Evolutionary conservation across 2,888 invertebrate species (phyloP), one percentile per base, ranked within the genome.

Genomic region (Ormyrus thymus): DNA sequence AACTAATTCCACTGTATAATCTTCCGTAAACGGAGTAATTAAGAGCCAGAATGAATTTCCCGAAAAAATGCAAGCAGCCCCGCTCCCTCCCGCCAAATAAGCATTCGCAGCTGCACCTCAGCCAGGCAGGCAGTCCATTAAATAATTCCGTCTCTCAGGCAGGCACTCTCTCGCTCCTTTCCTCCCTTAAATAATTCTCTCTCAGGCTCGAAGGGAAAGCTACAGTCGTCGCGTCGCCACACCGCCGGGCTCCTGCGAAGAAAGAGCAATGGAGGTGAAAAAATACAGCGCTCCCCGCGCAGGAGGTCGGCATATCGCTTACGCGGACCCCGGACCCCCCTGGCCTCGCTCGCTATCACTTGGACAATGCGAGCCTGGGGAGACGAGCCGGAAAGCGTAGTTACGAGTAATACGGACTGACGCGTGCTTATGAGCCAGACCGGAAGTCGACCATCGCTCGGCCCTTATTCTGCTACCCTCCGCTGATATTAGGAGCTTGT

Each of bases 371-470:
- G 45, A 82, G 84, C 81, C 83, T 84, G 83, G 83, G 83, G 84
- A 86, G 84, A 3, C 29, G 29, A 85, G 87, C 86, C 87, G 87
- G 87, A 89, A 88, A 87, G 89, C 85, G 86, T 86, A 86, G 88
- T 87, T 88, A 88, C 86, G 84, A 85, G 86, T 88, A 87, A 88
- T 88, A 86, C 84, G 85, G 86, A 86, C 85, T 84, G 87, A 88
- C 87, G 87, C 87, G 87, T 87, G 87, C 84, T 86, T 87, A 87
- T 87, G 86, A 88, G 86, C 85, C 84, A 83, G 82, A 83, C 86
- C 88, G 88, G 89, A 89, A 88, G 86, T 87, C 85, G 82, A 83
- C 84, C 86, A 87, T 88, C 85, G 78, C 78, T 80, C 46, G 43
- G 29, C 4, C 29, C 29, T 29, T 29, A 29, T 29, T 29, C 29